These are phyloP conservation scores for Chloropsis cyanopogon DNA, from an alignment of 2,113 vertebrate species.

Conservation along the genomic window DNA sequence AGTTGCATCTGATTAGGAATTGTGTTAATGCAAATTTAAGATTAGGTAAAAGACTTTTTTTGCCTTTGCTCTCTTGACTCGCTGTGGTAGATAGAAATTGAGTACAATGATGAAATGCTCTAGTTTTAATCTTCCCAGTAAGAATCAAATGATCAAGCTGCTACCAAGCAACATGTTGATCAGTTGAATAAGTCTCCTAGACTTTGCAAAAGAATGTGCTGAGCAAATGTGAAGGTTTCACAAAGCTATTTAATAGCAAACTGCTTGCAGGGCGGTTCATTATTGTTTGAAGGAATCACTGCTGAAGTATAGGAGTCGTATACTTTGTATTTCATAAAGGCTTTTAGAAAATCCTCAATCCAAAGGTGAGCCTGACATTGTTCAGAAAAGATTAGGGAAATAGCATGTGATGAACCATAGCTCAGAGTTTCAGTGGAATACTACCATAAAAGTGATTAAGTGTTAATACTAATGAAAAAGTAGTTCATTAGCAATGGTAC, in stretches of 20 bases:
- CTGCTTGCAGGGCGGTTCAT: not conserved
- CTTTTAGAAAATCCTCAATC: not conserved
- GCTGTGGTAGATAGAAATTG: not conserved
- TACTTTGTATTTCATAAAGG: not conserved
- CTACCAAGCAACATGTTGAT: not conserved
- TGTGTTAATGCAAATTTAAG: not conserved
- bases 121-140: slow-evolving; percentile 6
- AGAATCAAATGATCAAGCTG: not conserved
- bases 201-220: slow-evolving; percentile 22
- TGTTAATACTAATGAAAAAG: not conserved
- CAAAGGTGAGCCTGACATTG: not conserved
- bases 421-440: not conserved
- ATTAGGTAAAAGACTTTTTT: not conserved
- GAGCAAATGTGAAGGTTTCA: not conserved
- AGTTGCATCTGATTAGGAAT: slow-evolving; percentile 18
- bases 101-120: not conserved
- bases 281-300: not conserved
- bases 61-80: not conserved
- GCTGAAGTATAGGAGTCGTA: not conserved
- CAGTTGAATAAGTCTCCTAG: not conserved
- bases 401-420: not conserved
- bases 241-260: not conserved
- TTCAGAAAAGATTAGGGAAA: not conserved
- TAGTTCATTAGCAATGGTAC: not conserved
- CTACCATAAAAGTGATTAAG: not conserved